Evolutionary conservation across 1,140 invertebrate species (phyloP), one percentile per base, ranked within the genome.

Genomic region (Ceratitis capitata): DNA sequence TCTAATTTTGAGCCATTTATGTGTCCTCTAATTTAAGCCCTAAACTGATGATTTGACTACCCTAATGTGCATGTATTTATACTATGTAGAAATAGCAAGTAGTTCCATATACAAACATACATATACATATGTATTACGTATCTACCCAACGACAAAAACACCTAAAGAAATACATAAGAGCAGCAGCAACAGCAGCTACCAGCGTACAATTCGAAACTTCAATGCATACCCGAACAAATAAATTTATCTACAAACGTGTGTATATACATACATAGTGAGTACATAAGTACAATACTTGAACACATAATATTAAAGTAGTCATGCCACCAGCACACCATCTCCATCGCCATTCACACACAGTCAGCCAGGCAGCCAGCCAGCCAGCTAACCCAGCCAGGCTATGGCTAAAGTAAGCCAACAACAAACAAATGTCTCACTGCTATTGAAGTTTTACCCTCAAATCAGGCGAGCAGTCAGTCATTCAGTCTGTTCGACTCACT

Each of bases 301-400:
- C 39, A 78, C 32, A 78, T n/a, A n/a, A n/a, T n/a, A n/a, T 78
- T 78, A 78, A 78, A 78, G 69, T 78, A 78, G 69, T 42, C 69
- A 78, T 35, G 45, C 69, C 35, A 78, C 69, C 69, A 78, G 12
- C 39, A n/a, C 32, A 78, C 39, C 69, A 42, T 14, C 39, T 42
- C n/a, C 42, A n/a, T n/a, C n/a, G 69, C 45, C 39, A 26, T 47
- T 45, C 39, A 6, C 51, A 56, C 5, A 19, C 19, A n/a, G 51
- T 14, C 23, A 42, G 39, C 39, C 19, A 78, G 39, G n/a, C n/a
- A 56, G n/a, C 51, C 19, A n/a, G 51, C 19, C 23, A 42, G 39
- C 39, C 19, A 78, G 39, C 69, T n/a, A n/a, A n/a, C n/a, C 51
- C 19, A n/a, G 51, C 19, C 23, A 42, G 39, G 19, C 19, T n/a